Evolutionary conservation across 2,888 invertebrate genomes (phyloP).

Genomic region (Leuctra nigra): DNA sequence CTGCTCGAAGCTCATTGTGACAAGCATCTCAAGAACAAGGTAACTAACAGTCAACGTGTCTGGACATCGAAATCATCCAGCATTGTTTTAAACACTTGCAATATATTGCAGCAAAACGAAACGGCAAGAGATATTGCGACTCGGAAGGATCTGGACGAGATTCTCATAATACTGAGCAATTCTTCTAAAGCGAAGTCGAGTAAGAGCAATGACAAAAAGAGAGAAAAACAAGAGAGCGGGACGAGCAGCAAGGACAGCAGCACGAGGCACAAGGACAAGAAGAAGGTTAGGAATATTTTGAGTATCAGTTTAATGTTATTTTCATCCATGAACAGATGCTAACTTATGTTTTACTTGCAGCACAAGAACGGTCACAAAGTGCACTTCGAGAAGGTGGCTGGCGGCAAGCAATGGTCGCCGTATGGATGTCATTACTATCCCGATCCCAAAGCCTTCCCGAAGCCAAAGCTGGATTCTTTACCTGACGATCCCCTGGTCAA

Average conservation of each 20-base stretch:
- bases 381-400: slow-evolving; percentile 39
- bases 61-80: too few species aligned
- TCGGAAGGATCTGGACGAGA: slow-evolving; percentile 79
- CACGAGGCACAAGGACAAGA: slow-evolving; percentile 43
- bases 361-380: slow-evolving; percentile 47
- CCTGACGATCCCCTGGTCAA: slow-evolving; percentile 78
- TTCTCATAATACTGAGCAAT: slow-evolving; percentile 45
- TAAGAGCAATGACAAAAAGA: slow-evolving; percentile 36
- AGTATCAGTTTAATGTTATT: too few species aligned
- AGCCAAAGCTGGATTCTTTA: slow-evolving; percentile 76
- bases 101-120: slow-evolving; percentile 59
- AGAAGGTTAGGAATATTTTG: slow-evolving; percentile 40
- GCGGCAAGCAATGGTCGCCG: slow-evolving; percentile 64
- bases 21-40: slow-evolving; percentile 62
- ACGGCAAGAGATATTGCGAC: slow-evolving; percentile 84
- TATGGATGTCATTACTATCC: slow-evolving; percentile 90
- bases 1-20: slow-evolving; percentile 82
- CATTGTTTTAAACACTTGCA: background rate
- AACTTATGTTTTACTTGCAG: slow-evolving; percentile 26
- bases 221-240: slow-evolving; percentile 45
- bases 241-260: slow-evolving; percentile 39
- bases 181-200: slow-evolving; percentile 22
- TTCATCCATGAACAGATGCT: too few species aligned
- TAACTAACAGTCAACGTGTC: slow-evolving; percentile 31
- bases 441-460: slow-evolving; percentile 76